These are phyloP conservation scores for Syrphus vitripennis DNA, from an alignment of 2,888 invertebrate genomes.

Conservation along the genomic window DNA sequence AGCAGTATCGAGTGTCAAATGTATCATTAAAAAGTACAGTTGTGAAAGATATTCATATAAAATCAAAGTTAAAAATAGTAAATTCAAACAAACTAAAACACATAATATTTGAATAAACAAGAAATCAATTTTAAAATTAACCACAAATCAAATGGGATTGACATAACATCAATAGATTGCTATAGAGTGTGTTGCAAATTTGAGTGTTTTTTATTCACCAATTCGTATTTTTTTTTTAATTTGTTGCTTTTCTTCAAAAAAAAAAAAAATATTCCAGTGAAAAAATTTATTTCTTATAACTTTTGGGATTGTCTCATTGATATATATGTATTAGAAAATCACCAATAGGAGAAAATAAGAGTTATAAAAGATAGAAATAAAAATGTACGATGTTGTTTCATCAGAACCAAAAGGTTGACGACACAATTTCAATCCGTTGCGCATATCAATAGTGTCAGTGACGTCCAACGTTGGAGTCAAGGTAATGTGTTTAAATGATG, in stretches of 20 bases:
- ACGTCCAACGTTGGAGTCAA: too few relatives aligned
- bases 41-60: neutral
- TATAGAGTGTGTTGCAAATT: neutral
- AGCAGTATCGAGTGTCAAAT: slow-evolving; percentile 5
- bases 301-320: neutral
- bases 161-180: neutral
- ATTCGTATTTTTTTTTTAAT: neutral
- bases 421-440: neutral
- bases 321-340: neutral
- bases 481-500: neutral
- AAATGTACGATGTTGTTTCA: neutral
- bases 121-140: neutral
- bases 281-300: neutral
- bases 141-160: slow-evolving; percentile 1
- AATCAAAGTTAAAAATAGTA: neutral
- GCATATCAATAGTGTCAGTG: neutral
- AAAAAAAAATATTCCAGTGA: too few relatives aligned
- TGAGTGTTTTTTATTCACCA: neutral
- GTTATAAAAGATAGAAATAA: neutral
- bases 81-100: neutral
- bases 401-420: neutral
- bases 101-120: slow-evolving; percentile 4
- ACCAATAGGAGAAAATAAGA: neutral
- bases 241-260: neutral
- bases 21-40: neutral